Evolutionary conservation across 2,888 invertebrate genomes (phyloP).

Genomic region (Drosophila neoperkinsi): DNA sequence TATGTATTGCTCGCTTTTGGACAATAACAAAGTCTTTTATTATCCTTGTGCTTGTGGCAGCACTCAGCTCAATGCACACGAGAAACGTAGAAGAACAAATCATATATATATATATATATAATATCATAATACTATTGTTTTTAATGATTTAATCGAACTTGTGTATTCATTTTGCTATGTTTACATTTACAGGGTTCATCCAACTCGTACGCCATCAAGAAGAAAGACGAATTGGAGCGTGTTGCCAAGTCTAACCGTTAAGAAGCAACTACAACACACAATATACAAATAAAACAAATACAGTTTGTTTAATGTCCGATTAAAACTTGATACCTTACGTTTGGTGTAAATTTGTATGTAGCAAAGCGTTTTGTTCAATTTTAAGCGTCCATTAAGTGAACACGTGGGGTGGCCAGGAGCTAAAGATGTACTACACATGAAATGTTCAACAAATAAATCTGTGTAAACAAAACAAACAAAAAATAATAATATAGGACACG

Average conservation of each 20-base stretch:
- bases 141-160: neutral
- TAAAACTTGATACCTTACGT: conserved; percentile 60
- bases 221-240: conserved; percentile 99
- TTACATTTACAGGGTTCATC: conserved; percentile 93
- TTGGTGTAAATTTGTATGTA: conserved; percentile 57
- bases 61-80: conserved; percentile 67
- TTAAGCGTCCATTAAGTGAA: conserved; percentile 53
- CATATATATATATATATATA: neutral
- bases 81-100: conserved; percentile 82
- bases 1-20: conserved; percentile 84
- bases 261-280: conserved; percentile 80
- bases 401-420: conserved; percentile 36
- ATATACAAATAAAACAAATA: conserved; percentile 61
- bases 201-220: conserved; percentile 99
- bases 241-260: conserved; percentile 99
- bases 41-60: conserved; percentile 81
- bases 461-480: conserved; percentile 36
- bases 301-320: conserved; percentile 58
- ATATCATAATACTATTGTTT: neutral
- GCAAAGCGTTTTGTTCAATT: conserved; percentile 54
- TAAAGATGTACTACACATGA: conserved; percentile 45
- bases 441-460: conserved; percentile 47
- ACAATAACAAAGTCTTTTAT: conserved; percentile 78
- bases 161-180: conserved; percentile 3
- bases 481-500: conserved; percentile 51